phyloP scores from a whole-genome alignment of 2,113 vertebrate species.

The Lanius ludovicianus region DNA sequence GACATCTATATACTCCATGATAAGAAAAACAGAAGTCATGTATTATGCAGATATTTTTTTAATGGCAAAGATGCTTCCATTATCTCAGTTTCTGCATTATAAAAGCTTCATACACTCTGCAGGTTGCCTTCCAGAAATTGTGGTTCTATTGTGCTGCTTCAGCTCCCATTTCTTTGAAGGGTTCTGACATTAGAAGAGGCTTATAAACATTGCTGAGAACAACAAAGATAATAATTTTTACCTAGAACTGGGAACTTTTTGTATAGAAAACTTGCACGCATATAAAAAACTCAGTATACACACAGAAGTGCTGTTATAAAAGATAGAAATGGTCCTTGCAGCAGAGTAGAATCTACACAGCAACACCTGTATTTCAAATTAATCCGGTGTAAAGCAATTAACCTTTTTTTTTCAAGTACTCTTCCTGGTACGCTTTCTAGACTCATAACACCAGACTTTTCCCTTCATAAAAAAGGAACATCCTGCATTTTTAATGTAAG shows the following conservation, averaged over 20 bases:
- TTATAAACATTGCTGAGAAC: not conserved
- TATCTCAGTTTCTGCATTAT: not conserved
- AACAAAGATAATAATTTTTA: not conserved
- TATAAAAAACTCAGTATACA: not conserved
- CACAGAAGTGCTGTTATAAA: not conserved
- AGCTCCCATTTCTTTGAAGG: not conserved
- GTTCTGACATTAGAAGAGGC: not conserved
- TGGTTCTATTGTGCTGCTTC: not conserved
- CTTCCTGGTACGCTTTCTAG: not conserved
- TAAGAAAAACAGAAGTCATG: not conserved
- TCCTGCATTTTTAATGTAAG: not conserved
- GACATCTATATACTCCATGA: accelerated
- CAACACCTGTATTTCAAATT: not conserved
- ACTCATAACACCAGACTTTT: not conserved
- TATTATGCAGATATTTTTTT: not conserved
- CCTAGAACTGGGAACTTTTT: not conserved
- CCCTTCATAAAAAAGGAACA: not conserved
- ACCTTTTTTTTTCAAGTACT: not conserved
- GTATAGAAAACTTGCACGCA: not conserved
- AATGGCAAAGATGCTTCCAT: not conserved
- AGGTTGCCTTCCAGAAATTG: not conserved
- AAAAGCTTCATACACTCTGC: not conserved
- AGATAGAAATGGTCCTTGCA: not conserved
- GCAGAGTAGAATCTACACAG: not conserved
- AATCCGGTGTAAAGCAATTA: not conserved